phyloP scores from a whole-genome alignment of 2,797 vertebrate species.

The Artibeus jamaicensis region DNA sequence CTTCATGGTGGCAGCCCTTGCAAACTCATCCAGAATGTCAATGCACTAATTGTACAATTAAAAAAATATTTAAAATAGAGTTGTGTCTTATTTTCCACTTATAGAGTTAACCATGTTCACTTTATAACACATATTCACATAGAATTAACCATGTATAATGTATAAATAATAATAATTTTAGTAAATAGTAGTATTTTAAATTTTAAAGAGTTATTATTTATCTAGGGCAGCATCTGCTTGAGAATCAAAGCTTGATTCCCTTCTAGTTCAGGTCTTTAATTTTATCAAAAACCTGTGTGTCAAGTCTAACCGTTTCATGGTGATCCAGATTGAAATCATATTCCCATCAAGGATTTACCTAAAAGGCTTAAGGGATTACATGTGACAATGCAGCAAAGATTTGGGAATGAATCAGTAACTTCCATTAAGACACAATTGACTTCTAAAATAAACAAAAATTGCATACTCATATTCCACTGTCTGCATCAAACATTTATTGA shows the following conservation, averaged over 20 bases:
- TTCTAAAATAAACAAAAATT: slow-evolving; percentile 24
- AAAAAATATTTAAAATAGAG: not conserved
- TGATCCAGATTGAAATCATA: slow-evolving; percentile 67
- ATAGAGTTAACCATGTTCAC: not conserved
- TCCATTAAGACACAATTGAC: not conserved
- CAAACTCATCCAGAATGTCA: not conserved
- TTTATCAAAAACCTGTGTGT: slow-evolving; percentile 27
- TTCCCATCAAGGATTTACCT: slow-evolving; percentile 51
- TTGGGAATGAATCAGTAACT: slow-evolving; percentile 52
- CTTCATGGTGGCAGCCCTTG: not conserved
- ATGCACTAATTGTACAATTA: not conserved
- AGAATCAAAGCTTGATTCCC: not conserved
- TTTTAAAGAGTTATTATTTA: slow-evolving; percentile 12
- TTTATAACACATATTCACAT: not conserved
- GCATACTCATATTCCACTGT: not conserved
- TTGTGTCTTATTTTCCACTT: not conserved
- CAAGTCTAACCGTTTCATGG: slow-evolving; percentile 30
- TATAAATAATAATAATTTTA: not conserved
- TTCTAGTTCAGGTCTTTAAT: slow-evolving; percentile 10
- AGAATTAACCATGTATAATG: not conserved
- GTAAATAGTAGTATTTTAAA: not conserved
- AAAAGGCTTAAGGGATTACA: slow-evolving; percentile 65
- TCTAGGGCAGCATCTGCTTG: not conserved
- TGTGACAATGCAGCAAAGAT: not conserved
- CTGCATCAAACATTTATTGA: not conserved